Conservation (phyloP, 2,888 invertebrate genomes). For the Spialia ferax region DNA sequence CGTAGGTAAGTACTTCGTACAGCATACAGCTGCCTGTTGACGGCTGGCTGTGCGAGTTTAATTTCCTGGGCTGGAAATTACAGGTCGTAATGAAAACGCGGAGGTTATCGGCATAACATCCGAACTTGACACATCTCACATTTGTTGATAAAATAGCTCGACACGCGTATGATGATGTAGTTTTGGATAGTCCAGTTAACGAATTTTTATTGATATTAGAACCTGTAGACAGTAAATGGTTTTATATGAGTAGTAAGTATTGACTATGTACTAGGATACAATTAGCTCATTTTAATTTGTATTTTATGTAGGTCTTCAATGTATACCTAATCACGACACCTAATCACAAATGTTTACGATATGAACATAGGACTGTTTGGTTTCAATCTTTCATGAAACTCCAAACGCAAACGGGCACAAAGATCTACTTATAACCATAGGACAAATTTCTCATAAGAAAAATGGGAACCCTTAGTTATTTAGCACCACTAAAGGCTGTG, state of each 20-base stretch:
- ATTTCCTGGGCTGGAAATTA: constrained; percentile 78
- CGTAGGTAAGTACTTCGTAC: neutral
- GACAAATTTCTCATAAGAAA: constrained; percentile 39
- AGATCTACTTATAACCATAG: neutral
- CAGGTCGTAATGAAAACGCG: constrained; percentile 68
- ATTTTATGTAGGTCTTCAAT: too few species aligned
- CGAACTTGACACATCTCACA: constrained; percentile 52
- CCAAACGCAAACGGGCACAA: neutral
- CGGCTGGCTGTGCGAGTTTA: constrained; percentile 58
- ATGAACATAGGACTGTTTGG: neutral
- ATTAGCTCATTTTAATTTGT: too few species aligned
- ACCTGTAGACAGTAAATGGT: too few species aligned
- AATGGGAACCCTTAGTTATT: constrained; percentile 45
- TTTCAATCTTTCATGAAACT: neutral
- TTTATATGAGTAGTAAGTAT: too few species aligned
- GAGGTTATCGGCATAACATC: constrained; percentile 57
- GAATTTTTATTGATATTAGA: neutral
- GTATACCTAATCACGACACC: too few species aligned
- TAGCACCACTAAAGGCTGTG: constrained; percentile 48
- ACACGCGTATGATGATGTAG: neutral
- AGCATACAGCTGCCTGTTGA: constrained; percentile 51
- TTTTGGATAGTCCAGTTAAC: neutral
- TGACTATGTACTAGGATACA: too few species aligned
- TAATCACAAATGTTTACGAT: neutral
- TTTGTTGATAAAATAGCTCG: neutral